phyloP scores from a whole-genome alignment of 2,797 vertebrate genomes.

The Lemur catta region DNA sequence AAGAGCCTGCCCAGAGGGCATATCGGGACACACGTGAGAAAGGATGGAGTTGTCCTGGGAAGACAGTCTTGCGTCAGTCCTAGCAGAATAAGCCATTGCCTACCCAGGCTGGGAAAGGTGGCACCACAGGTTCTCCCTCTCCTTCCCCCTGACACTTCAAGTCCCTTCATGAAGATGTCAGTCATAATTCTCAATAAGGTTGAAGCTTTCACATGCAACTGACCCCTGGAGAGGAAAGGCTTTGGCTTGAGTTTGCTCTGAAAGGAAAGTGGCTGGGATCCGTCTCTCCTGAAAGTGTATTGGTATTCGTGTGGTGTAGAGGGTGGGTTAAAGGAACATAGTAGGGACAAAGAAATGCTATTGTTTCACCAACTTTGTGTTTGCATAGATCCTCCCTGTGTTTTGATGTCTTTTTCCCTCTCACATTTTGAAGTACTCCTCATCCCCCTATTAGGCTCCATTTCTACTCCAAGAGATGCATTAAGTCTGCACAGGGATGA shows the following conservation, averaged over 20 bases:
- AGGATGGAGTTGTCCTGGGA: fast-evolving
- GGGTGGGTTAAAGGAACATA: fast-evolving
- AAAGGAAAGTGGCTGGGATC: not conserved
- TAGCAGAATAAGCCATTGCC: not conserved
- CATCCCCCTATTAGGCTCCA: not conserved
- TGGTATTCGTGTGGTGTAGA: not conserved
- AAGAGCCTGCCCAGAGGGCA: not conserved
- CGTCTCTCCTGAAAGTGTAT: not conserved
- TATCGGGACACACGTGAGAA: not conserved
- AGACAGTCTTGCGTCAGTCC: not conserved
- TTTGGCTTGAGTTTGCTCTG: not conserved
- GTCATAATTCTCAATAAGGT: not conserved
- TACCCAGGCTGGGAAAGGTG: not conserved
- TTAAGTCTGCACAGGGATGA: not conserved
- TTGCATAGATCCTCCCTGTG: not conserved
- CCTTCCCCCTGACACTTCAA: not conserved
- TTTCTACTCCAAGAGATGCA: not conserved
- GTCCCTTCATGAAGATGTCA: not conserved
- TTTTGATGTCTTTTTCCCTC: not conserved
- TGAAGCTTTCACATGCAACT: not conserved
- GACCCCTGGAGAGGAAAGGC: not conserved
- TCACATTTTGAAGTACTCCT: not conserved
- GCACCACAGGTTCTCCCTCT: fast-evolving
- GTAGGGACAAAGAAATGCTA: not conserved
- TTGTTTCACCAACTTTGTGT: not conserved